phyloP scores from a whole-genome alignment of 2,113 vertebrate genomes.

The Recurvirostra avosetta region DNA sequence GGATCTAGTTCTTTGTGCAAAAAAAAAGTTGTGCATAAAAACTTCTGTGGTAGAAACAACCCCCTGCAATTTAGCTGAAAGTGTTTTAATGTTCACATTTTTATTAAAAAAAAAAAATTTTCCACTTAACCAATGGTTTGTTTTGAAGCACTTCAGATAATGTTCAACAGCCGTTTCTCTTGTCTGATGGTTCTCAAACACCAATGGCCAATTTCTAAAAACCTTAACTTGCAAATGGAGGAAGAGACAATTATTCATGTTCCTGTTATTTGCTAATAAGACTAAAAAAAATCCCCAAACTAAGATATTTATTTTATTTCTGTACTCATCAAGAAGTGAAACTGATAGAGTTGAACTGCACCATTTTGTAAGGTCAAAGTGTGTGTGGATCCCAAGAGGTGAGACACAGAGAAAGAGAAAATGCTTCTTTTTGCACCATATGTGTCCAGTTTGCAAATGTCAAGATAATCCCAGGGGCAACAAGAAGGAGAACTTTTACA shows the following conservation, averaged over 20 bases:
- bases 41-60: neutral
- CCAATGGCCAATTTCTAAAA: neutral
- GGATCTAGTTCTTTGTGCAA: neutral
- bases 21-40: neutral
- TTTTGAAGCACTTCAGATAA: neutral
- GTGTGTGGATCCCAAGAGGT: neutral
- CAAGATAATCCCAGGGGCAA: neutral
- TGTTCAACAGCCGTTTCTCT: neutral
- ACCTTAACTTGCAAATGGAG: neutral
- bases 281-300: neutral
- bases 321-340: neutral
- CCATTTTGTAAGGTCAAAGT: neutral
- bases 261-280: neutral
- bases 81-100: neutral
- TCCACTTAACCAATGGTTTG: neutral
- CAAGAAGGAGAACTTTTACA: conserved; percentile 72
- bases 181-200: neutral
- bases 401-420: neutral
- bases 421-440: neutral
- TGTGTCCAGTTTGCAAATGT: neutral
- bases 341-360: neutral
- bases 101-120: neutral
- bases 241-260: neutral
- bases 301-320: neutral
- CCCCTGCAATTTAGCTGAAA: neutral